Evolutionary conservation across 2,888 invertebrate genomes (phyloP), one percentile per base, ranked within the genome.

Genomic region (Aethes cnicana): DNA sequence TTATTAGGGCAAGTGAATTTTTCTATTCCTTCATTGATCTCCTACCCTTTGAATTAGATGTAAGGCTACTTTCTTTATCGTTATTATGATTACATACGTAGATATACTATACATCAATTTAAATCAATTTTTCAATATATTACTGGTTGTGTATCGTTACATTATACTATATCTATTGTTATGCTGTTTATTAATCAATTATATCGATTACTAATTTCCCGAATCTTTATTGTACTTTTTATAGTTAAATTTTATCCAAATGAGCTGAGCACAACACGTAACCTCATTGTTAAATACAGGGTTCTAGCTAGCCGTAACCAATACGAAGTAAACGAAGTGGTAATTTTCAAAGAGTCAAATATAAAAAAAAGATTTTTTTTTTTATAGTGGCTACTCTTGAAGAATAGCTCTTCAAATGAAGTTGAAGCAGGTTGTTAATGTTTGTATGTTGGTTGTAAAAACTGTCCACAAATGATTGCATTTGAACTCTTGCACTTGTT

Each of bases 271-370:
- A 48, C 46, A 43, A 30, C 39, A 26, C 54, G 47, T 54, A 69
- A 75, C 74, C 75, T 78, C 80, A 72, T 50, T 59, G 64, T 64
- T 64, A 54, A 58, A 76, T 71, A 81, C 84, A 84, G 84, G 84
- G 84, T 82, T 74, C 62, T 80, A 83, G 77, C 68, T 81, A 81
- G 74, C 68, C 66, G 55, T 64, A 69, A 71, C 63, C 56, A 67
- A 65, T 62, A 20, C 16, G 16, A 25, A 25, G 23, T 23, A n/a
- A 32, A 21, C 14, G 21, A 21, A 21, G 14, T 49, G 48, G 55
- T 48, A 35, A 47, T 55, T 53, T 55, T 43, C 49, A 11, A 21
- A 23, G 20, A 2, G 12, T 12, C 7, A 21, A 12, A 14, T 14
- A n/a, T 5, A 9, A 14, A 2, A 16, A 2, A 4, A 12, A 5